phyloP scores from a whole-genome alignment of 1,140 invertebrate genomes.

The Ericerus pela region DNA sequence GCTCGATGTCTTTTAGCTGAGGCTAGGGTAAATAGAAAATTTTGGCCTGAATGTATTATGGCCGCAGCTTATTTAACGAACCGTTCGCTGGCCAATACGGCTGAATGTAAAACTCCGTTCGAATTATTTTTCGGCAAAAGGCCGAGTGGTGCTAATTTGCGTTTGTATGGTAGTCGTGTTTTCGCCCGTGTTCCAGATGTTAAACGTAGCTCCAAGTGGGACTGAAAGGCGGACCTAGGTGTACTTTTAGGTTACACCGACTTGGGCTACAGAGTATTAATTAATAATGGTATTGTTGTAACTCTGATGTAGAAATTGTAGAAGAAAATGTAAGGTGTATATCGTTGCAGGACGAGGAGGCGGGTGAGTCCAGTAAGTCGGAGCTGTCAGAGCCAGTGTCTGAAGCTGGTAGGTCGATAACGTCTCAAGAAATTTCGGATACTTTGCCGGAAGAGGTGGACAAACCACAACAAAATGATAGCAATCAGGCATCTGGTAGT shows the following conservation, averaged over 20 bases:
- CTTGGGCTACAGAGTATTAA: not conserved
- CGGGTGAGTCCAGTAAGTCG: no score
- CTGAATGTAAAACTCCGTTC: not conserved
- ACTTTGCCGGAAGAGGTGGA: no score
- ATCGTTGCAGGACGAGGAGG: no score
- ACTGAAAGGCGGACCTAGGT: not conserved
- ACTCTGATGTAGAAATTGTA: no score
- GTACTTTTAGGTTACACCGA: not conserved
- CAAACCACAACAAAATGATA: no score
- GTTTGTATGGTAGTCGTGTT: conserved; percentile 20
- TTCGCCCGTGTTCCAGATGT: conserved; percentile 21
- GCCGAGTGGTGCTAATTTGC: not conserved
- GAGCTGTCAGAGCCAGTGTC: no score
- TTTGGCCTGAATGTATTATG: conserved; percentile 18
- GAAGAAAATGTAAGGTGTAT: no score
- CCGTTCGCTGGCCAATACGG: conserved; percentile 10
- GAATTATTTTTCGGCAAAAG: not conserved
- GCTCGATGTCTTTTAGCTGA: conserved; percentile 18
- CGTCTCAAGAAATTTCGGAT: no score
- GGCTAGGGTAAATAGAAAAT: conserved; percentile 8
- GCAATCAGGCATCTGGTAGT: no score
- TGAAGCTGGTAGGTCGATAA: no score
- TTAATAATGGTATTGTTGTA: not conserved
- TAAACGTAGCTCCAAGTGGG: conserved; percentile 20
- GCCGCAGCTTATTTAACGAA: conserved; percentile 18